Evolutionary conservation across 2,113 vertebrate genomes (phyloP).

Genomic region (Trogon surrucura): DNA sequence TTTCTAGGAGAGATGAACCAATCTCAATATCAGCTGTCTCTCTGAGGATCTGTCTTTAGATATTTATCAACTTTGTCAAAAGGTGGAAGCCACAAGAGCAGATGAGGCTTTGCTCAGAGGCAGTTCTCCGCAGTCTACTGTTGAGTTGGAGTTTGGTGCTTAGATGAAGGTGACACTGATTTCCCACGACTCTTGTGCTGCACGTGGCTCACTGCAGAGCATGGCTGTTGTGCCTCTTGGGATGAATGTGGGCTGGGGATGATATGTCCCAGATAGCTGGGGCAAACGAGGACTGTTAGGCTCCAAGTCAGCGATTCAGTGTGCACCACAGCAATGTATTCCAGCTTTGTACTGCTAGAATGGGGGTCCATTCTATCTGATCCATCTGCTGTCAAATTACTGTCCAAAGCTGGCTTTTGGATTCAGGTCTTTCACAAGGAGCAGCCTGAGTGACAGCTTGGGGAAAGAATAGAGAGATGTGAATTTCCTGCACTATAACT

Average conservation of each 20-base stretch:
- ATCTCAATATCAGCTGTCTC: neutral
- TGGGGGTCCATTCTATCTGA: slow-evolving; percentile 1
- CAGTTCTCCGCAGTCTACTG: neutral
- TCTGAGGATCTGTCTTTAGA: neutral
- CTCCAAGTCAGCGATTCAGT: neutral
- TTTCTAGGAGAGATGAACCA: neutral
- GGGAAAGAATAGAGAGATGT: slow-evolving; percentile 36
- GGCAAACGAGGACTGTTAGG: neutral
- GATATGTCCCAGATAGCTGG: too few species aligned
- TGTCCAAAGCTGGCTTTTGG: slow-evolving; percentile 56
- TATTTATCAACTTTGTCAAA: neutral
- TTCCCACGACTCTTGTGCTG: neutral
- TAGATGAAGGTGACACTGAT: neutral
- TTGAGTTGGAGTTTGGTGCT: neutral
- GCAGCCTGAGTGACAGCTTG: slow-evolving; percentile 34
- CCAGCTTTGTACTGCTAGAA: slow-evolving; percentile 3
- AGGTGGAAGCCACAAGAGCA: neutral
- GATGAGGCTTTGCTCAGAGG: neutral
- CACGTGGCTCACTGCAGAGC: neutral
- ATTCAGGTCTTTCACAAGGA: slow-evolving; percentile 52
- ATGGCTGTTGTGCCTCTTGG: rapidly evolving
- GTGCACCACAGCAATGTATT: neutral
- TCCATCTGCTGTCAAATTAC: slow-evolving; percentile 58
- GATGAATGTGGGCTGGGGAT: rapidly evolving
- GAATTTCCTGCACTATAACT: slow-evolving; percentile 52